Evolutionary conservation across 2,113 vertebrate species (phyloP), one percentile per base, ranked within the genome.

Genomic region (Corynorhinus townsendii): DNA sequence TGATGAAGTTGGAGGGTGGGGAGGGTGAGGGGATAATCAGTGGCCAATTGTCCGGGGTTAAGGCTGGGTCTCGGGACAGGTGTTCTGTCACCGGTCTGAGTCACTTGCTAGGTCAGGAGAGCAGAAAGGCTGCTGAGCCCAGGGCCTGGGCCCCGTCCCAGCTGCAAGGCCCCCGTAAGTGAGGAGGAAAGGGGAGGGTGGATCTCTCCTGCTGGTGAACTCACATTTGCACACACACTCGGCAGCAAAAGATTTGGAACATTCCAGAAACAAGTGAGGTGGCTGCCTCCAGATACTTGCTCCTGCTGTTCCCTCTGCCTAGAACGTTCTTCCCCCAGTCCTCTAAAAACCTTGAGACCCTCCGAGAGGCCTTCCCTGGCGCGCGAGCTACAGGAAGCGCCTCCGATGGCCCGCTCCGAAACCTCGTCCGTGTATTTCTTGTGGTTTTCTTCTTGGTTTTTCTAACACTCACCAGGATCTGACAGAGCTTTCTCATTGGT

Each of bases 341-440:
- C 66, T 71, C 75, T 49, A 33, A 15, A 52, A 52, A 59, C 26
- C 81, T 73, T 3, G 7, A 64, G 35, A 49, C 24, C 35, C 71
- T 38, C 33, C 35, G 40, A 49, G 4, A 52, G 14, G 56, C 24
- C 84, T 81, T 85, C 4, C 30, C 62, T 16, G 30, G 30, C 2
- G 0, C 22, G 45, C 0, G 0, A 45, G 64, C 77, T 68, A 8
- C 52, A 47, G 45, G 54, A 5, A 1, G 16, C 28, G 12, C n/a
- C 38, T 22, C 2, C 0, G 0, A 1, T 0, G 24, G 24, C 17
- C 22, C 1, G 1, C 15, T 20, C 2, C 0, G 22, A n/a, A 35
- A 24, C 66, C 10, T 43, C 33, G 22, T 26, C 8, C 2, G 14
- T 75, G 16, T 4, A 7, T 24, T 59, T 62, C 30, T 56, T 73